Conservation (phyloP, 1,140 invertebrate species). For the Paraescarpia echinospica region DNA sequence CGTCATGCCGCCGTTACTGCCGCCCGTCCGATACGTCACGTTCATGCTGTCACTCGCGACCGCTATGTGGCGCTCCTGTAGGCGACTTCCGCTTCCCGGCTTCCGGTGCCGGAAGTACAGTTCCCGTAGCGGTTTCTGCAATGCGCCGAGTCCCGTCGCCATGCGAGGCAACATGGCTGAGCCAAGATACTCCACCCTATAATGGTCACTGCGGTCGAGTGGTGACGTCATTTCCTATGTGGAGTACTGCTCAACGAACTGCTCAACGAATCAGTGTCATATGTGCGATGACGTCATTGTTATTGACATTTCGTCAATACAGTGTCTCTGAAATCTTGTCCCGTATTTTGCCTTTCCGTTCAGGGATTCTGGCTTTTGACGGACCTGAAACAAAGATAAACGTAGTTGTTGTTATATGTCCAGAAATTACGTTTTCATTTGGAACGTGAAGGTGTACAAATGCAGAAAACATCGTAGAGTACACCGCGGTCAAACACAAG, state of each 20-base stretch:
- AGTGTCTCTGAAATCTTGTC: neutral
- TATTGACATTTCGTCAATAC: neutral
- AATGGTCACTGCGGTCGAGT: conserved; percentile 13
- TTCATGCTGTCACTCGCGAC: neutral
- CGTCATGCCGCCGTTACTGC: neutral
- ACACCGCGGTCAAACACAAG: too few species aligned
- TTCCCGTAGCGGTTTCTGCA: conserved; percentile 24
- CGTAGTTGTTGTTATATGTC: neutral
- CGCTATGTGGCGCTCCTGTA: conserved; percentile 17
- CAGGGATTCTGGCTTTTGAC: neutral
- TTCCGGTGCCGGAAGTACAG: conserved; percentile 18
- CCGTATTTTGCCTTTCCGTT: neutral
- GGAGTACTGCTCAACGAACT: neutral
- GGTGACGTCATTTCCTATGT: neutral
- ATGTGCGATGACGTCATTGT: neutral
- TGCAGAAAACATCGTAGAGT: too few species aligned
- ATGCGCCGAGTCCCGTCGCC: conserved; percentile 11
- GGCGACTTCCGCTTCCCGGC: neutral
- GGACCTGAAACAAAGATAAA: neutral
- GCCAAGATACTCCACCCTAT: conserved; percentile 16
- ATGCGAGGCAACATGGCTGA: neutral
- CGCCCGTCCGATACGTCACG: neutral
- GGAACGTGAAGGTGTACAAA: too few species aligned
- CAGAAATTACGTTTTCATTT: neutral
- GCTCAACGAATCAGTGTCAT: neutral